Percentiles rank a stretch among this genome's conserved stretches.
phyloP scores from a whole-genome alignment of 2,888 invertebrate species.

The Oxyscelio sp. region DNA sequence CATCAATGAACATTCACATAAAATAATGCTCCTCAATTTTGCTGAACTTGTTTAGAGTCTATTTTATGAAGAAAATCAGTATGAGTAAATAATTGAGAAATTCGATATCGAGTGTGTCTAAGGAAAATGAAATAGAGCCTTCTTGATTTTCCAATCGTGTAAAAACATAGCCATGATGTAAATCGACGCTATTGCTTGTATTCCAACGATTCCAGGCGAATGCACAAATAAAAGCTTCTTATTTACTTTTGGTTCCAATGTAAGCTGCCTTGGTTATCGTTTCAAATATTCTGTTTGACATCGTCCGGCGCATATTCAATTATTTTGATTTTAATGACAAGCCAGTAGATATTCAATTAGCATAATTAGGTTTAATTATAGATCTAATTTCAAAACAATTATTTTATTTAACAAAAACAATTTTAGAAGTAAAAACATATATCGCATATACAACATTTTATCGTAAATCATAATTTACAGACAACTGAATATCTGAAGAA shows the following conservation, averaged over 20 bases:
- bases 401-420: too few relatives aligned
- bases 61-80: too few relatives aligned
- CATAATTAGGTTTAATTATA: too few relatives aligned
- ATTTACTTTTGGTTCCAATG: constrained; percentile 16
- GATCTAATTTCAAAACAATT: too few relatives aligned
- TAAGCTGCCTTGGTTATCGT: constrained; percentile 3
- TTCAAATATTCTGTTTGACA: constrained; percentile 24
- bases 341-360: too few relatives aligned
- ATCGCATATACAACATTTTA: too few relatives aligned
- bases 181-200: constrained; percentile 2
- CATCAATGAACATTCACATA: not conserved
- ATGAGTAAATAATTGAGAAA: constrained; percentile 38
- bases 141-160: constrained; percentile 70
- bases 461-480: too few relatives aligned
- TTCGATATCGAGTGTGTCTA: constrained; percentile 53
- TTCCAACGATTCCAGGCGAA: not conserved
- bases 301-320: not conserved
- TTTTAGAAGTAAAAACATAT: too few relatives aligned
- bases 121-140: constrained; percentile 72
- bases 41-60: constrained; percentile 10
- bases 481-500: too few relatives aligned
- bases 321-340: constrained; percentile 20
- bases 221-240: not conserved
- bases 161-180: constrained; percentile 22
- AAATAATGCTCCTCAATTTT: constrained; percentile 12